Evolutionary conservation across 2,797 vertebrate genomes (phyloP).

Genomic region (Zenarchopterus dispar): DNA sequence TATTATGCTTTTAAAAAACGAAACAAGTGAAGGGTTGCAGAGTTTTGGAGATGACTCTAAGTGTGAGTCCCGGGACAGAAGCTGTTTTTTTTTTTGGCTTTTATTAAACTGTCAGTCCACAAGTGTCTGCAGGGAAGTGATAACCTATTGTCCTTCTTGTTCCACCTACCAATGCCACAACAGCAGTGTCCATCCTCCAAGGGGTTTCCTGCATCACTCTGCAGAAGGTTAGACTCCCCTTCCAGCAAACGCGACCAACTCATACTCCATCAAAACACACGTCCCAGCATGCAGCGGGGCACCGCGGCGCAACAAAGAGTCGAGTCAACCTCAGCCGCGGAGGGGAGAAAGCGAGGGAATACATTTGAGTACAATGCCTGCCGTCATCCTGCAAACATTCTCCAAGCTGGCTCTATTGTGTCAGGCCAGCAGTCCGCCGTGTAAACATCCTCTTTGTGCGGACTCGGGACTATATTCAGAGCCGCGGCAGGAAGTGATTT

Average conservation of each 20-base stretch:
- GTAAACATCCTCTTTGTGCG: slow-evolving; percentile 73
- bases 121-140: slow-evolving; percentile 3
- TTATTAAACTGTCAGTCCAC: slow-evolving; percentile 28
- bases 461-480: slow-evolving; percentile 72
- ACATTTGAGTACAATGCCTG: slow-evolving; percentile 54
- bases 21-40: too few species aligned
- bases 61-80: slow-evolving; percentile 10
- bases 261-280: slow-evolving; percentile 8
- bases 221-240: slow-evolving; percentile 16
- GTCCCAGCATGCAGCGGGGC: slow-evolving; percentile 56
- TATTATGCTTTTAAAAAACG: too few species aligned
- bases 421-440: slow-evolving; percentile 50
- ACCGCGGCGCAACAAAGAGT: slow-evolving; percentile 35
- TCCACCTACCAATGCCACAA: slow-evolving; percentile 9
- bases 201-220: slow-evolving; percentile 23
- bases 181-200: slow-evolving; percentile 13
- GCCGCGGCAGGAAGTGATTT: slow-evolving; percentile 76
- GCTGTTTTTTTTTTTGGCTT: slow-evolving; percentile 19
- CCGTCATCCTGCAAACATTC: slow-evolving; percentile 64
- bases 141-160: slow-evolving; percentile 1
- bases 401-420: slow-evolving; percentile 65
- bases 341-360: slow-evolving; percentile 31
- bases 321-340: slow-evolving; percentile 17
- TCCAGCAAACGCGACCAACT: slow-evolving; percentile 2
- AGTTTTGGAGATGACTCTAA: not conserved